Evolutionary conservation across 2,797 vertebrate species (phyloP).

Genomic region (Rhodeus uyekii): DNA sequence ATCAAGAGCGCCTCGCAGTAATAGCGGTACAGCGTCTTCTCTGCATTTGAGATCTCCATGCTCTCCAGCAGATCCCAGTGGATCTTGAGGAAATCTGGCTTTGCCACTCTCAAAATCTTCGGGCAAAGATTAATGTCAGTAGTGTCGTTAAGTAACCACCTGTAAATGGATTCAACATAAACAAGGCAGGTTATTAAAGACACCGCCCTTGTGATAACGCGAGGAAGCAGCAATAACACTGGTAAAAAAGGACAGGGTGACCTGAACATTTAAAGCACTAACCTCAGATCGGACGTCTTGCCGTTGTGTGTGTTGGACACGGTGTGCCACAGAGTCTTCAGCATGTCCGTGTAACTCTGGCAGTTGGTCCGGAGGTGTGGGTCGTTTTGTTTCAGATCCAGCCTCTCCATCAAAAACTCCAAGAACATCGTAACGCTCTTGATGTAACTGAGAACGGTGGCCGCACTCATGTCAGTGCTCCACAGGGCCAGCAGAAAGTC

Average conservation of each 20-base stretch:
- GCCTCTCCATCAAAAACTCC: neutral
- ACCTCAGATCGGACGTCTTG: neutral
- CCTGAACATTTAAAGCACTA: neutral
- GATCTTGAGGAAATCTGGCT: neutral
- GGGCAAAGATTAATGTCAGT: neutral
- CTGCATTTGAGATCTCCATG: neutral
- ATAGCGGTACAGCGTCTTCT: neutral
- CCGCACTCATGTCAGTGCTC: neutral
- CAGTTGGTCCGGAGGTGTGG: neutral
- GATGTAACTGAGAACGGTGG: neutral
- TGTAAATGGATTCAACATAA: neutral
- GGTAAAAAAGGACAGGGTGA: neutral
- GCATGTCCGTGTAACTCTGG: neutral
- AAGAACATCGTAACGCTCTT: neutral
- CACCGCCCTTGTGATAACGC: no score
- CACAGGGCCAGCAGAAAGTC: neutral
- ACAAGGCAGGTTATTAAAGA: neutral
- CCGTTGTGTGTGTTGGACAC: neutral
- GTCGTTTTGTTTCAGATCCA: neutral
- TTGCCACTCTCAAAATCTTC: neutral
- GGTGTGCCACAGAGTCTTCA: neutral
- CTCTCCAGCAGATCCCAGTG: neutral
- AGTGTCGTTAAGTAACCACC: fast-evolving
- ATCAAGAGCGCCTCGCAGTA: constrained; percentile 9
- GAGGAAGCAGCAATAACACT: neutral